Conservation (phyloP, 2,888 invertebrate species). For the Hypselothyrea guttata region DNA sequence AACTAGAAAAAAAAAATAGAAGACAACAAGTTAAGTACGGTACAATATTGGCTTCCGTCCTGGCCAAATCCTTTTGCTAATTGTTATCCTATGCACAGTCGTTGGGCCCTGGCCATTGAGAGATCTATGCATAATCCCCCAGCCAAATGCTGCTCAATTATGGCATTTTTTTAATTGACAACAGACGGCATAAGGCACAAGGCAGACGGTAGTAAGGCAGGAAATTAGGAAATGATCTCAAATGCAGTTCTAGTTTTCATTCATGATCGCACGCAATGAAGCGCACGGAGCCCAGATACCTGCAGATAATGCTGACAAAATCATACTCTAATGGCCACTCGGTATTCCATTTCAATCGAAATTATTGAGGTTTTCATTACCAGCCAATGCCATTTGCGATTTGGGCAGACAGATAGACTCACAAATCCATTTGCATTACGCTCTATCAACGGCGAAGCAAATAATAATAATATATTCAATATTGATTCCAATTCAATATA, state of each 20-base stretch:
- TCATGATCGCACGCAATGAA: slow-evolving; percentile 43
- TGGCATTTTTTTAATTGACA: slow-evolving; percentile 68
- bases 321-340: slow-evolving; percentile 5
- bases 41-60: slow-evolving; percentile 63
- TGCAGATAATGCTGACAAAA: not conserved
- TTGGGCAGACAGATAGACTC: not conserved
- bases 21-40: slow-evolving; percentile 74
- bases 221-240: slow-evolving; percentile 17
- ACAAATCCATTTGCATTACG: slow-evolving; percentile 1
- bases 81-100: slow-evolving; percentile 63
- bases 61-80: slow-evolving; percentile 70
- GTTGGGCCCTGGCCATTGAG: not conserved
- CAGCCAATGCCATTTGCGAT: too few relatives aligned
- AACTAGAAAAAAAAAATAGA: slow-evolving; percentile 22
- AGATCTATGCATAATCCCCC: slow-evolving; percentile 51
- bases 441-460: too few relatives aligned
- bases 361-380: slow-evolving; percentile 62
- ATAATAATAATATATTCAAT: too few relatives aligned
- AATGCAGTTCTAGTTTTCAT: slow-evolving; percentile 29
- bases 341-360: slow-evolving; percentile 67
- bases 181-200: slow-evolving; percentile 14
- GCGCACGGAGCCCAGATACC: slow-evolving; percentile 40
- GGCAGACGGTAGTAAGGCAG: not conserved
- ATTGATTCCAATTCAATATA: too few relatives aligned
- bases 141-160: slow-evolving; percentile 66